Evolutionary conservation across 2,888 invertebrate genomes (phyloP).

Genomic region (Thyatira batis): DNA sequence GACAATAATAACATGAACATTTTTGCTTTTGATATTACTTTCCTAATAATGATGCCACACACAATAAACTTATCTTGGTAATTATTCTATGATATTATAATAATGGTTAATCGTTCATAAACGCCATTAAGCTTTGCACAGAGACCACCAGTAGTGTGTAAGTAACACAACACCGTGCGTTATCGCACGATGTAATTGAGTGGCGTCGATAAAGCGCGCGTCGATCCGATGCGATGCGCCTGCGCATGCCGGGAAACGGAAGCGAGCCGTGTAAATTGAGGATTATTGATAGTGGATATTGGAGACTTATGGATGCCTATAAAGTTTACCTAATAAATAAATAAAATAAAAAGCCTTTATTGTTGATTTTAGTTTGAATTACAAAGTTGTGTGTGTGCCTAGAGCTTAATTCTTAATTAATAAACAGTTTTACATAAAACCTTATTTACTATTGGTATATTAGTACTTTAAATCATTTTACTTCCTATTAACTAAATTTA

Average conservation of each 20-base stretch:
- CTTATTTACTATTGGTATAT: too few species aligned
- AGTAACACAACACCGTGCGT: constrained; percentile 26
- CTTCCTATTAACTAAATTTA: too few species aligned
- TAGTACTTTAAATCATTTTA: too few species aligned
- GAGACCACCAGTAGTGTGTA: constrained; percentile 28
- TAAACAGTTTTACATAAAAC: too few species aligned
- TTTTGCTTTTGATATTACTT: constrained; percentile 24
- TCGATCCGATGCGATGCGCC: constrained; percentile 23
- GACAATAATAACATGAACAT: background rate
- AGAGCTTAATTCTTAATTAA: too few species aligned
- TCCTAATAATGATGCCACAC: background rate
- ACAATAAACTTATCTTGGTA: background rate
- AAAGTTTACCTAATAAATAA: background rate
- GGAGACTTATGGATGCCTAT: constrained; percentile 10
- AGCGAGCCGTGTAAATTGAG: constrained; percentile 26
- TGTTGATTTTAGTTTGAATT: too few species aligned
- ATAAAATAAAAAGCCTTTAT: too few species aligned
- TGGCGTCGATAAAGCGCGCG: constrained; percentile 27
- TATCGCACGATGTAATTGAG: constrained; percentile 37
- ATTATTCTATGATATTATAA: constrained; percentile 1
- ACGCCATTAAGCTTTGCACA: background rate
- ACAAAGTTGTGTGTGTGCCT: too few species aligned
- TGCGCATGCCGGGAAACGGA: constrained; percentile 27
- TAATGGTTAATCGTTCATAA: background rate
- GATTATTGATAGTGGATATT: constrained; percentile 13